Evolutionary conservation across 2,888 invertebrate genomes (phyloP), one percentile per base, ranked within the genome.

Genomic region (Calliphora vomitoria): DNA sequence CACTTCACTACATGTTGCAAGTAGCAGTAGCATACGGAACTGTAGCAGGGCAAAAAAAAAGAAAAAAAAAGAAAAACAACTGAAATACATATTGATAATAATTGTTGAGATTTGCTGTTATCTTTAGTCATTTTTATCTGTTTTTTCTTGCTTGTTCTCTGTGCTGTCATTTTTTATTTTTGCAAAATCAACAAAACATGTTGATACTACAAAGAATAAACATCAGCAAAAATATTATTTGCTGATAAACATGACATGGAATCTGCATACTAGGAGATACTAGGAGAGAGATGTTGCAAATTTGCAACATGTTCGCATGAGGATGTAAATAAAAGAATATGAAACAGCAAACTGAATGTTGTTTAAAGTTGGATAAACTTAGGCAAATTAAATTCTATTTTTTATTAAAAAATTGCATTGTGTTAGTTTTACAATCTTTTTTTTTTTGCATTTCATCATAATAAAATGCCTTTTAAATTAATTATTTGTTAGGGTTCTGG

Each of bases 121-220:
- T 75, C 71, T 71, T 50, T 15, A 71, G 35, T 47, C 31, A 4
- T 47, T 47, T 20, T 20, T 47, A 35, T 25, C 20, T 69, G 10
- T 50, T 53, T 50, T 47, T 3, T 47, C 25, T 25, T 20, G 13
- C 15, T 50, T 47, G 20, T 71, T 53, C 38, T 18, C 38, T 35
- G n/a, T 31, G 5, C 25, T 35, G 8, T 44, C 44, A 13, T 44
- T n/a, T 35, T 10, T 53, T 38, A 6, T 47, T 75, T 66, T 68
- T 68, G 78, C 53, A 78, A 68, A 66, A 18, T 78, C 78, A 78
- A 68, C 78, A 78, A 78, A 78, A 78, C 78, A 68, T 78, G 25
- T 68, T 68, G 66, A 78, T 78, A 78, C 38, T 64, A n/a, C 8
- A 68, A 44, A 58, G 55, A 68, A 55, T 31, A 68, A 75, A 78